phyloP scores from a whole-genome alignment of 2,113 vertebrate species.

The Crotalus horridus region DNA sequence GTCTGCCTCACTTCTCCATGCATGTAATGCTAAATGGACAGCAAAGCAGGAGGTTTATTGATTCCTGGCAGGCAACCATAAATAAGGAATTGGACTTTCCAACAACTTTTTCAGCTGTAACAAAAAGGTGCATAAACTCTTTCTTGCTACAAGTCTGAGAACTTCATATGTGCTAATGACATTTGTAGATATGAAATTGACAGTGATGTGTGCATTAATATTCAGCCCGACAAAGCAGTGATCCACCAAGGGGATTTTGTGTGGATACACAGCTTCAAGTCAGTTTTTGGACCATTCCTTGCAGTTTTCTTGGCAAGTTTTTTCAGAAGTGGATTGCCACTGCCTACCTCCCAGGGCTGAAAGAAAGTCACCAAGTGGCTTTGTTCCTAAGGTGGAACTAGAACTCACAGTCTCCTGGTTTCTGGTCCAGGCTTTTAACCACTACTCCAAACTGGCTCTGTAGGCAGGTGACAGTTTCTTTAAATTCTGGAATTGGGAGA shows the following conservation, averaged over 20 bases:
- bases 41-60: neutral
- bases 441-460: neutral
- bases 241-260: neutral
- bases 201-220: neutral
- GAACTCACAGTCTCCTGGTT: neutral
- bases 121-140: neutral
- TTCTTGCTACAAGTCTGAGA: neutral
- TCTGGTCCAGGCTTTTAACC: neutral
- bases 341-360: neutral
- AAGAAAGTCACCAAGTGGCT: neutral
- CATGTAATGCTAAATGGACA: neutral
- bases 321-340: neutral
- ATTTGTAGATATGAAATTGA: neutral
- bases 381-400: neutral
- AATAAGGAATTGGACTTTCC: neutral
- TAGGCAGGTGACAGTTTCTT: neutral
- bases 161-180: neutral
- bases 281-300: neutral
- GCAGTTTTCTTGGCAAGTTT: neutral
- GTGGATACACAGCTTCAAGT: neutral
- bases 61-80: neutral
- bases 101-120: neutral
- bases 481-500: neutral
- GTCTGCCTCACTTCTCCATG: neutral
- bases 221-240: neutral